Evolutionary conservation across 2,797 vertebrate species (phyloP), one percentile per base, ranked within the genome.

Genomic region (Phylloscopus collybita): DNA sequence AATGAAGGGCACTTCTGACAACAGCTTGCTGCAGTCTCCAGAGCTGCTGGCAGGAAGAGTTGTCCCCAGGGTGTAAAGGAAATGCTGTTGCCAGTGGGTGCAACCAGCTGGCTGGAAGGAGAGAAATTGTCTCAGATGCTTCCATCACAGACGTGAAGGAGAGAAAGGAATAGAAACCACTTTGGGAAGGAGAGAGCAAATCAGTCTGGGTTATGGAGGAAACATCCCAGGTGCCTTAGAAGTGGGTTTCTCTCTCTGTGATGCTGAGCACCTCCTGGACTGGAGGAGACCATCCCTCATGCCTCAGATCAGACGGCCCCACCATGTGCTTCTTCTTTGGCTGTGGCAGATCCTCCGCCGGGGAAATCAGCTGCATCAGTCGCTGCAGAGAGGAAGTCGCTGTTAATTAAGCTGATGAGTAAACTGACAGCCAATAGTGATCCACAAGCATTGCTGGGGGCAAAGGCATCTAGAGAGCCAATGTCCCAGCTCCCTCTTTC

Each of bases 231-330:
- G 36, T 21, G 78, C 54, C 62, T 96, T 74, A 98, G 87, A 98
- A 94, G n/a, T 96, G 84, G 0, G 98, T 98, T 97, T 98, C 98
- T 92, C 97, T 98, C 95, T 98, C 97, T 17, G 82, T 96, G 36
- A 64, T 64, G 53, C 96, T 90, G n/a, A 98, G 93, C 38, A 96
- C 87, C 76, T 97, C 96, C 79, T 74, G 97, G 36, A 30, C 6
- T 0, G 94, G 90, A 20, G 80, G 32, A 1, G 67, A 85, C 67
- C 90, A 82, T 4, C 32, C 84, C 21, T 62, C 13, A 2, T 1
- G 3, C 72, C 74, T 75, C 40, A 15, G 62, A 9, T 40, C 5
- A 0, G 69, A 47, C 4, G 42, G 84, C 10, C 67, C 29, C 4
- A 0, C 38, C 30, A 19, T 0, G 6, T 5, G 71, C 45, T 51